A percentile compares a stretch with the other conserved stretches of the same genome.
Conservation (phyloP, 2,888 invertebrate genomes). For the Eurois occulta region DNA sequence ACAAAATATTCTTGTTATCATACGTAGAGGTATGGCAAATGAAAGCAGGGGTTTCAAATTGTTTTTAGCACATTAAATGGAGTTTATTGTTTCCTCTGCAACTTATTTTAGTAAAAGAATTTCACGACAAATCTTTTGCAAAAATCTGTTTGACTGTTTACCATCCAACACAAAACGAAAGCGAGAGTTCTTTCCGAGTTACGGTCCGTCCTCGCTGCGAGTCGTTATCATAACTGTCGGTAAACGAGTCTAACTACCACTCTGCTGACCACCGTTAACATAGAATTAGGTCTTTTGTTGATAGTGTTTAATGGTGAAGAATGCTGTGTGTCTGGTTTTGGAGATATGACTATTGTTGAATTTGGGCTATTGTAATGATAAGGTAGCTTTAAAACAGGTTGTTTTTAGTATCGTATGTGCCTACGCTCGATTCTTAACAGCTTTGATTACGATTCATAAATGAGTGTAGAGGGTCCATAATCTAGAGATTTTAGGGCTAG, state of each 20-base stretch:
- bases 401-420: not conserved
- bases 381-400: not conserved
- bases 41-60: too few relatives aligned
- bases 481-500: too few relatives aligned
- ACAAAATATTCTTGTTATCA: too few relatives aligned
- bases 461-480: too few relatives aligned
- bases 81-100: not conserved
- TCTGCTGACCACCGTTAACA: constrained; percentile 16
- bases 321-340: constrained; percentile 4
- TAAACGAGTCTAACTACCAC: not conserved
- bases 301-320: not conserved
- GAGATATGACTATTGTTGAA: not conserved
- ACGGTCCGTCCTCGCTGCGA: constrained; percentile 13
- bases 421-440: not conserved
- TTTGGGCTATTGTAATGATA: not conserved
- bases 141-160: not conserved
- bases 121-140: not conserved
- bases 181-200: constrained; percentile 4
- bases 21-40: too few relatives aligned
- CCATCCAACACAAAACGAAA: constrained; percentile 5
- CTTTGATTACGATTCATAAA: too few relatives aligned
- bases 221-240: constrained; percentile 41
- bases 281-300: constrained; percentile 10
- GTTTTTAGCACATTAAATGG: too few relatives aligned
- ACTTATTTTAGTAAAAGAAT: not conserved